Conservation (phyloP, 1,140 invertebrate species). For the Bathynomus jamesi region DNA sequence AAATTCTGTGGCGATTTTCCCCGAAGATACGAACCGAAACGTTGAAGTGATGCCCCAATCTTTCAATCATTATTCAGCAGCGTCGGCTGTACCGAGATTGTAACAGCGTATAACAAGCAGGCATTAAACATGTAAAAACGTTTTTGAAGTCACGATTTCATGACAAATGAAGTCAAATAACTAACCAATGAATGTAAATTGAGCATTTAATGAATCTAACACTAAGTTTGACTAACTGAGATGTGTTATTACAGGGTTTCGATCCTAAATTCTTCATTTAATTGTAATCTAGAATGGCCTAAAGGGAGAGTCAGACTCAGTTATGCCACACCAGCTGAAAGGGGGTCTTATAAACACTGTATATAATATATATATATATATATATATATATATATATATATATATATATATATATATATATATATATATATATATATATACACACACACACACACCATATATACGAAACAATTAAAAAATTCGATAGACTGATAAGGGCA, state of each 20-base stretch:
- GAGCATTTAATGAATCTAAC: background rate
- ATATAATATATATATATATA: no score
- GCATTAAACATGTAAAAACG: background rate
- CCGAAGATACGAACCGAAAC: no score
- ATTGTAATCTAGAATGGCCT: background rate
- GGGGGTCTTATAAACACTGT: no score
- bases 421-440: no score
- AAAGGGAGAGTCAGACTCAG: background rate
- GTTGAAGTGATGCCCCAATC: no score
- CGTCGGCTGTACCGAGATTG: background rate
- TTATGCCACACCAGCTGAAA: background rate
- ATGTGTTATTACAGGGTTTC: background rate
- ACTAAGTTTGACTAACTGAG: background rate
- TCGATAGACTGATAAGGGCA: no score
- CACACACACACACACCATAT: no score
- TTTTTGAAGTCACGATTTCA: background rate
- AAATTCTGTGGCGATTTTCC: no score
- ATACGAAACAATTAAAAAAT: no score
- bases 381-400: no score
- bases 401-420: no score
- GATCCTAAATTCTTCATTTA: background rate
- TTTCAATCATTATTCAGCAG: background rate
- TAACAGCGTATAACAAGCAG: background rate
- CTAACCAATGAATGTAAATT: slow-evolving; percentile 1
- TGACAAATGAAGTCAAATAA: slow-evolving; percentile 1